A percentile compares a stretch with the other conserved stretches of the same genome.
phyloP scores from a whole-genome alignment of 2,888 invertebrate genomes.

The Caenorhabditis sinica region DNA sequence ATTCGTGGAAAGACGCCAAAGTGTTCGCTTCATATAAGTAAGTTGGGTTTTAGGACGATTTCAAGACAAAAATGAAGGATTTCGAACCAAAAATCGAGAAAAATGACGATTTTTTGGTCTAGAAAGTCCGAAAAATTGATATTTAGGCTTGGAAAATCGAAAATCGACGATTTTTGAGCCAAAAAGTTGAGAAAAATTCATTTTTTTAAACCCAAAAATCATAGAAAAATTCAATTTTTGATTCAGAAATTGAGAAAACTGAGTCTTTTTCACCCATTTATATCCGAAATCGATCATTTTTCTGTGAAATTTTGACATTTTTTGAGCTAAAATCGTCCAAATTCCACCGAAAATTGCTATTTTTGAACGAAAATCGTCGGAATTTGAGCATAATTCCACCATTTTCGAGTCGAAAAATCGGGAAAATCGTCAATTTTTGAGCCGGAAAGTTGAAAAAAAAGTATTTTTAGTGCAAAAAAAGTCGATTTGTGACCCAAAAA shows the following conservation, averaged over 20 bases:
- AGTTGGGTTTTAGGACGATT: conserved; percentile 2
- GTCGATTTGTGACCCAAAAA: no score
- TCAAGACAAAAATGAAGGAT: background rate
- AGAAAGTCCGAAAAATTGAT: background rate
- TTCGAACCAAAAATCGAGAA: background rate
- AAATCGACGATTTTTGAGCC: background rate
- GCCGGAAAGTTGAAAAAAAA: no score
- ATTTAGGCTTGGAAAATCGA: background rate
- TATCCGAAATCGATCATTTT: background rate
- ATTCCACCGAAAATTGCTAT: background rate
- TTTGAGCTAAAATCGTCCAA: background rate
- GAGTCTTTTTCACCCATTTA: background rate
- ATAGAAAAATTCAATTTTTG: background rate
- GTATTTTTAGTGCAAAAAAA: no score
- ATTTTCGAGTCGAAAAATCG: background rate
- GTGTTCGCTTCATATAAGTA: conserved; percentile 51
- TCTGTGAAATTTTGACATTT: background rate
- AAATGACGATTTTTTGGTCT: no score
- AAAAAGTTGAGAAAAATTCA: no score
- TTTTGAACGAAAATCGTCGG: background rate
- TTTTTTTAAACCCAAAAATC: background rate
- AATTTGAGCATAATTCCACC: no score
- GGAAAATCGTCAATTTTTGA: background rate
- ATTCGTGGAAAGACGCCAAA: conserved; percentile 22
- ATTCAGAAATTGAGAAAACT: background rate